phyloP scores from a whole-genome alignment of 2,797 vertebrate species.

The Furcifer pardalis region DNA sequence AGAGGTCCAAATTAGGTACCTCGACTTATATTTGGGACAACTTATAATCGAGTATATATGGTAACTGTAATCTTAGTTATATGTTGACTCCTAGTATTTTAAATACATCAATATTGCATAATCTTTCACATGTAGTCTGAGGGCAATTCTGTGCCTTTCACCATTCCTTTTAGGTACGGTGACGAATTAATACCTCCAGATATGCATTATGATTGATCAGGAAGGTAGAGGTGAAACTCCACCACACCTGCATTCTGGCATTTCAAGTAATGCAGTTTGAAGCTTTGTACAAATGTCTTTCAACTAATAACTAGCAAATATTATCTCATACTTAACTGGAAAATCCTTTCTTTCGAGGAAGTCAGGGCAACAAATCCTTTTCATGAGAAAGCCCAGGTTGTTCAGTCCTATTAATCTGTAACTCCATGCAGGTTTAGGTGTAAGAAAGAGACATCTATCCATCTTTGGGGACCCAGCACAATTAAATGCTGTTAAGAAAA shows the following conservation, averaged over 20 bases:
- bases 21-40: too few species aligned
- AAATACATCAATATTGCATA: background rate
- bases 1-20: too few species aligned
- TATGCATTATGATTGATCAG: background rate
- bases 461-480: background rate
- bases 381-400: background rate
- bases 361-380: background rate
- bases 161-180: background rate
- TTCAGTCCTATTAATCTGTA: background rate
- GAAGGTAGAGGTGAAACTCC: background rate
- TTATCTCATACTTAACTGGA: background rate
- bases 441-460: background rate
- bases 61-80: too few species aligned
- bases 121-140: background rate
- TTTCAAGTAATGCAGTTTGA: background rate
- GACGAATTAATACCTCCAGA: background rate
- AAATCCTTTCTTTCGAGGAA: background rate
- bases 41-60: too few species aligned
- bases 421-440: background rate
- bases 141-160: background rate
- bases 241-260: background rate
- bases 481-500: background rate
- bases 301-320: background rate
- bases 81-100: too few species aligned
- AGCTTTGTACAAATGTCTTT: background rate